Conservation (phyloP, 2,888 invertebrate species). For the Hedychridium roseum region DNA sequence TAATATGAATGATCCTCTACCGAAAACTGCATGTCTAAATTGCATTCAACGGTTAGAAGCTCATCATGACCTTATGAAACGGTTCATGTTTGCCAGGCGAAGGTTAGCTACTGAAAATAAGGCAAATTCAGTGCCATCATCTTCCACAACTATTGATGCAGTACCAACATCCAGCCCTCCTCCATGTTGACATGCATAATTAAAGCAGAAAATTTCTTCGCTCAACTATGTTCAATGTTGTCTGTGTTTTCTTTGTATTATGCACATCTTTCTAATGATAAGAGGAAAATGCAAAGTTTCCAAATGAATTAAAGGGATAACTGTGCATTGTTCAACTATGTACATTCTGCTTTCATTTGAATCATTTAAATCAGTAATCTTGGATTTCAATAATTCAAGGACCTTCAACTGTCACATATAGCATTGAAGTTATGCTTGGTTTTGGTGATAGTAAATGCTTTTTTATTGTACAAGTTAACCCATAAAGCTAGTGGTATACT, state of each 20-base stretch:
- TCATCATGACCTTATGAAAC: conserved; percentile 66
- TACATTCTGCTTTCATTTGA: too few species aligned
- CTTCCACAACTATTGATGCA: conserved; percentile 46
- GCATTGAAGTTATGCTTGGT: too few species aligned
- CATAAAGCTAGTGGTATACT: too few species aligned
- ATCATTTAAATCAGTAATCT: too few species aligned
- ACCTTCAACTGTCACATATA: too few species aligned
- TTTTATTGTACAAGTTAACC: too few species aligned
- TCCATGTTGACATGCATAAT: conserved; percentile 54
- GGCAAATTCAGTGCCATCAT: conserved; percentile 43
- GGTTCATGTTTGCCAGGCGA: conserved; percentile 62
- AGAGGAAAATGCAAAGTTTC: conserved; percentile 3
- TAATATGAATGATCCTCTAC: conserved; percentile 63
- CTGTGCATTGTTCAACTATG: too few species aligned
- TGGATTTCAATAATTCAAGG: too few species aligned
- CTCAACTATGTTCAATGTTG: conserved; percentile 20
- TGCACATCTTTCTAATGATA: conserved; percentile 30
- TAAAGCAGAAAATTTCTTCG: conserved; percentile 14
- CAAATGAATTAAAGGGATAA: too few species aligned
- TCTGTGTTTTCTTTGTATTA: conserved; percentile 20
- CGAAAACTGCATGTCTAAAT: conserved; percentile 67
- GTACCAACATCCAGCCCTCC: conserved; percentile 50
- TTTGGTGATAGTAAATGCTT: too few species aligned
- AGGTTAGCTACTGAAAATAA: conserved; percentile 52
- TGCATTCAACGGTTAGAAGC: conserved; percentile 68